phyloP scores from a whole-genome alignment of 1,140 invertebrate genomes.

The Drosophila pachea region DNA sequence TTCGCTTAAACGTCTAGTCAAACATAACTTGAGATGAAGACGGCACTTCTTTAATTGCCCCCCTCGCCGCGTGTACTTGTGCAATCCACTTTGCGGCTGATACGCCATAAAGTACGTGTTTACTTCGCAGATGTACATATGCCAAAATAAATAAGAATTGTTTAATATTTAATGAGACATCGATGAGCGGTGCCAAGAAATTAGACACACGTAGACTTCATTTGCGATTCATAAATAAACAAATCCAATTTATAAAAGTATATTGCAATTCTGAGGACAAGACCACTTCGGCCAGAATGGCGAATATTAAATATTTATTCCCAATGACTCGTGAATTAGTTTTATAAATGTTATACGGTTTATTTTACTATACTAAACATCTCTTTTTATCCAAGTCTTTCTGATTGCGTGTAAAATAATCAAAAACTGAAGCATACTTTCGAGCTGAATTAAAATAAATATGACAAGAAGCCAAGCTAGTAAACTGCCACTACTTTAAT shows the following conservation, averaged over 20 bases:
- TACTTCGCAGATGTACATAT: conserved; percentile 14
- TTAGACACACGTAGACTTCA: not conserved
- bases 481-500: not conserved
- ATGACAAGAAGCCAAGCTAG: not conserved
- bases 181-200: not conserved
- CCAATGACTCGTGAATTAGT: no score
- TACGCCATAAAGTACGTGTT: conserved; percentile 7
- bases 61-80: not conserved
- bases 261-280: not conserved
- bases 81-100: conserved; percentile 11
- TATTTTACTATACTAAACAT: no score
- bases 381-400: no score
- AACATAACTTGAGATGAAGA: conserved; percentile 16
- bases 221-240: conserved; percentile 2
- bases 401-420: not conserved
- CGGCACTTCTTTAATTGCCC: conserved; percentile 13
- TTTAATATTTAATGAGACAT: conserved; percentile 17
- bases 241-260: conserved; percentile 18
- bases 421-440: not conserved
- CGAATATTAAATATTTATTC: no score
- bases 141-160: conserved; percentile 32
- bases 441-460: not conserved
- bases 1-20: conserved; percentile 23
- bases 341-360: no score
- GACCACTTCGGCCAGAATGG: not conserved